phyloP scores from a whole-genome alignment of 2,888 invertebrate genomes.

The Platycheirus rosarum region DNA sequence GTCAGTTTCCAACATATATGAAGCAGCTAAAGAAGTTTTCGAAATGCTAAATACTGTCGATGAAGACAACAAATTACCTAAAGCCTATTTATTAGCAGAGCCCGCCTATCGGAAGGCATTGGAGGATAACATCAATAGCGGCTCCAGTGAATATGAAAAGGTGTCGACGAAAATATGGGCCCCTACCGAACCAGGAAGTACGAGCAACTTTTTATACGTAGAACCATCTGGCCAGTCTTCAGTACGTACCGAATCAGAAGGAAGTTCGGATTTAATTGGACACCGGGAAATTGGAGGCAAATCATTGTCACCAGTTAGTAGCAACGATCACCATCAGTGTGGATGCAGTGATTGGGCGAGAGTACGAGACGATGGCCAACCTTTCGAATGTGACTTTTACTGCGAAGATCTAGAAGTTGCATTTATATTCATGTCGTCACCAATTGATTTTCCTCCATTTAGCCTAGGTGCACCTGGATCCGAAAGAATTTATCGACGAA shows the following conservation, averaged over 20 bases:
- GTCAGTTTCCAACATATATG: conserved; percentile 93
- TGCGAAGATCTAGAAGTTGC: conserved; percentile 32
- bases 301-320: conserved; percentile 66
- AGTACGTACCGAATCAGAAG: too few relatives aligned
- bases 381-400: conserved; percentile 36
- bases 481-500: not conserved
- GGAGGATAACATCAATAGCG: conserved; percentile 68
- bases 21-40: conserved; percentile 92
- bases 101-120: conserved; percentile 72
- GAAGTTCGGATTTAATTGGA: not conserved
- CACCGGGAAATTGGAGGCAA: conserved; percentile 8
- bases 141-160: conserved; percentile 72
- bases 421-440: conserved; percentile 27
- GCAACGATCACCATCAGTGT: conserved; percentile 30
- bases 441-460: not conserved
- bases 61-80: conserved; percentile 89
- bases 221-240: not conserved
- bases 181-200: conserved; percentile 32
- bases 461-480: conserved; percentile 17
- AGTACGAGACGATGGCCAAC: conserved; percentile 1
- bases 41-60: conserved; percentile 85
- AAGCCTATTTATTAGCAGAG: conserved; percentile 84
- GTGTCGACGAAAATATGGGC: conserved; percentile 48
- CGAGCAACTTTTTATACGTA: conserved; percentile 17
- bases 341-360: conserved; percentile 30